phyloP scores from a whole-genome alignment of 2,113 vertebrate genomes.

The Ceuthmochares aereus region DNA sequence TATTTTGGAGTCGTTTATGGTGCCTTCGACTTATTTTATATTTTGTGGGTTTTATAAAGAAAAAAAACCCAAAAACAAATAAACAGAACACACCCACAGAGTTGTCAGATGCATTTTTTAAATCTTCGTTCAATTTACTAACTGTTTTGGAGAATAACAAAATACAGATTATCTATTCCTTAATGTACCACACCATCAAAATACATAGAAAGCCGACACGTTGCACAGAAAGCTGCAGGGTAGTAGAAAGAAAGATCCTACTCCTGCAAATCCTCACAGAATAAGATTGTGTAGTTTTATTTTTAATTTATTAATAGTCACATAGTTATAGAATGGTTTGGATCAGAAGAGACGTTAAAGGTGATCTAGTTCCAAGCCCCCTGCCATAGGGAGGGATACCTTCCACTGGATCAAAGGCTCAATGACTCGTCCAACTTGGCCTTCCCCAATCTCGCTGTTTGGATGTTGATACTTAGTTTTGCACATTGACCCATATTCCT shows the following conservation, averaged over 20 bases:
- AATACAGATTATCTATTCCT: background rate
- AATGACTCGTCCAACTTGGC: too few relatives aligned
- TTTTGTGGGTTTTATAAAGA: background rate
- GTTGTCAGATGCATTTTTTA: slow-evolving; percentile 40
- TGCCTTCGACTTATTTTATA: background rate
- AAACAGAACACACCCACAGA: background rate
- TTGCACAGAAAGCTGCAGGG: background rate
- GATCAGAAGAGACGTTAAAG: too few relatives aligned
- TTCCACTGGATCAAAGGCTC: too few relatives aligned
- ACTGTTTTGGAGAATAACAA: slow-evolving; percentile 38
- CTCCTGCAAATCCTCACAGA: background rate
- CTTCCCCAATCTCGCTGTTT: background rate
- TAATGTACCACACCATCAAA: background rate
- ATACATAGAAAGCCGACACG: background rate
- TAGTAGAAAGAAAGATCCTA: background rate
- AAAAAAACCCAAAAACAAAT: background rate
- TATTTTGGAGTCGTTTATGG: slow-evolving; percentile 22
- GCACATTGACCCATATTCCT: background rate
- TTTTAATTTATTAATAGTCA: background rate
- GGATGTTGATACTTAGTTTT: background rate
- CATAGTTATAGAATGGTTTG: too few relatives aligned
- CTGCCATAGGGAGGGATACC: too few relatives aligned
- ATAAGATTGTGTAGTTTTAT: background rate
- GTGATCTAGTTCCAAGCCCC: too few relatives aligned
- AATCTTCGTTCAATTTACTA: slow-evolving; percentile 25